Conservation (phyloP, 1,140 invertebrate species). For the Augochlora pura region DNA sequence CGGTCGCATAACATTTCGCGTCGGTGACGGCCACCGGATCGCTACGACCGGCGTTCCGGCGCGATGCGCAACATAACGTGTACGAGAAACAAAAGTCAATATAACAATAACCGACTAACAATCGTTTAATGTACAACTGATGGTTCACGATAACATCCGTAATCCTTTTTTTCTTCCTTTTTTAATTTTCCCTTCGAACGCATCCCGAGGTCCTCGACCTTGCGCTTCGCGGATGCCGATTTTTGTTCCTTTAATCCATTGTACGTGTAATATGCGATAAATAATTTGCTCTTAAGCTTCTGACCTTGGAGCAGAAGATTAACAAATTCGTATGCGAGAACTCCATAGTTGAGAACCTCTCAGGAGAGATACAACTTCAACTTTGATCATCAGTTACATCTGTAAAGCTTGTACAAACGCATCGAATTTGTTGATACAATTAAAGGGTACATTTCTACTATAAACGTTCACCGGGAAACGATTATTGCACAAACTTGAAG, state of each 20-base stretch:
- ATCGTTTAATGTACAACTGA: conserved; percentile 24
- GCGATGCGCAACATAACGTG: conserved; percentile 5
- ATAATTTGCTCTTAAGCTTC: conserved; percentile 40
- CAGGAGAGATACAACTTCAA: neutral
- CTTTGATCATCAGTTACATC: too few species aligned
- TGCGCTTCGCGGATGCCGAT: neutral
- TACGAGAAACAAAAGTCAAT: conserved; percentile 17
- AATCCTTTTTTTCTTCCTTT: neutral
- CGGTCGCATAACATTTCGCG: conserved; percentile 18
- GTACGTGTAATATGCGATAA: conserved; percentile 22
- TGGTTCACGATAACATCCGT: conserved; percentile 6
- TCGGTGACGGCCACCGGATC: neutral
- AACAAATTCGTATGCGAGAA: neutral
- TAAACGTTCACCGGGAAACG: neutral
- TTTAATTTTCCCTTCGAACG: neutral
- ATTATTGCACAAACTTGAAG: neutral
- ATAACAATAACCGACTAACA: conserved; percentile 31
- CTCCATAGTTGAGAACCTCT: neutral
- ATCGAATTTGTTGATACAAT: neutral
- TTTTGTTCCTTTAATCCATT: neutral
- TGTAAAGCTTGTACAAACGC: neutral
- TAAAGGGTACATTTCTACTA: neutral
- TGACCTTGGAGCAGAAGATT: conserved; percentile 43
- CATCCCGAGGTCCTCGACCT: neutral
- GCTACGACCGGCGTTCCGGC: neutral